These are phyloP conservation scores for Ophonus ardosiacus DNA, from an alignment of 2,888 invertebrate species.

Conservation along the genomic window DNA sequence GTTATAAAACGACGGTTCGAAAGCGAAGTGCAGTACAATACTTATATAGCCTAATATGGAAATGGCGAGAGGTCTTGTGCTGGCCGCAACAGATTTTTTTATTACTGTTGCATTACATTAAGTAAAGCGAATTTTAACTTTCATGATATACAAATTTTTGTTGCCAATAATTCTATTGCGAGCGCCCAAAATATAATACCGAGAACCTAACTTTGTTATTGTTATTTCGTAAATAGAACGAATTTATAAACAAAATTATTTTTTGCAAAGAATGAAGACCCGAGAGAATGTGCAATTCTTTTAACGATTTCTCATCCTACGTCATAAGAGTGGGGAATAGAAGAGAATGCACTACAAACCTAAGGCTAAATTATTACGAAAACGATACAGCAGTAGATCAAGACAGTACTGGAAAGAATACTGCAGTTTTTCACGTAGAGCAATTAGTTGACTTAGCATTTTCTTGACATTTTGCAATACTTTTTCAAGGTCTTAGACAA, in stretches of 20 bases:
- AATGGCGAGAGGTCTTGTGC: too few relatives aligned
- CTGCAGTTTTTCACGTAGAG: not conserved
- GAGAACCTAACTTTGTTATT: too few relatives aligned
- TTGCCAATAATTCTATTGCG: too few relatives aligned
- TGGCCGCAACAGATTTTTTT: too few relatives aligned
- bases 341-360: constrained; percentile 41
- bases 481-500: constrained; percentile 43
- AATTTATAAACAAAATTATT: not conserved
- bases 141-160: too few relatives aligned
- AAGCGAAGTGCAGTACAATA: too few relatives aligned
- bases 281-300: constrained; percentile 15
- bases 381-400: not conserved
- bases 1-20: too few relatives aligned
- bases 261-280: not conserved
- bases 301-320: constrained; percentile 40
- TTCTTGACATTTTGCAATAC: constrained; percentile 49
- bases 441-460: not conserved
- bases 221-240: too few relatives aligned
- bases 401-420: not conserved
- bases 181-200: too few relatives aligned
- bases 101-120: too few relatives aligned
- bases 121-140: too few relatives aligned
- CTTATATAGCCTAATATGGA: too few relatives aligned
- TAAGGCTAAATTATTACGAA: constrained; percentile 45
- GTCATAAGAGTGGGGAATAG: not conserved